A percentile compares a stretch with the other conserved stretches of the same genome.
Conservation (phyloP, 2,888 invertebrate species). For the Choristoneura rosaceana region DNA sequence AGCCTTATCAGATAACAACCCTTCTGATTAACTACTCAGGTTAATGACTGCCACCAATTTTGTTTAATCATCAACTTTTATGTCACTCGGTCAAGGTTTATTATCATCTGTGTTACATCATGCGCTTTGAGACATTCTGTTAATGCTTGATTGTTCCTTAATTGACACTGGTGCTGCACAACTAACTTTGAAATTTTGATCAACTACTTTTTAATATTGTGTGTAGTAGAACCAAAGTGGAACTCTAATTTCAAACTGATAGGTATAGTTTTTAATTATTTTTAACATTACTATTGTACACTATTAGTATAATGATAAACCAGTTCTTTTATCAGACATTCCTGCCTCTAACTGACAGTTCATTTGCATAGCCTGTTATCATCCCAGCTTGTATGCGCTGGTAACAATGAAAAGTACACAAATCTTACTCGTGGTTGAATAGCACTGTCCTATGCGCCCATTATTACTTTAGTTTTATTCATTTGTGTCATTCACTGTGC, state of each 20-base stretch:
- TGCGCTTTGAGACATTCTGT: not conserved
- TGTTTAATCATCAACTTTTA: not conserved
- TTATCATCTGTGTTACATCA: not conserved
- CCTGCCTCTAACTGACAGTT: not conserved
- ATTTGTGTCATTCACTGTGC: not conserved
- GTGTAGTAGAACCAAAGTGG: not conserved
- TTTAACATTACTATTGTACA: not conserved
- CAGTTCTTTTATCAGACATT: conserved; percentile 18
- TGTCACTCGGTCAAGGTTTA: conserved; percentile 1
- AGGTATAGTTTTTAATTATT: not conserved
- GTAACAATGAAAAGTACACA: not conserved
- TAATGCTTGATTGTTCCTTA: not conserved
- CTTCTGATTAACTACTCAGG: not conserved
- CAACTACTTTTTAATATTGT: no score
- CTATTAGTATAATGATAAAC: conserved; percentile 21
- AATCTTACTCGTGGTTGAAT: not conserved
- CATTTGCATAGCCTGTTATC: conserved; percentile 17
- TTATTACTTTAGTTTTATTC: not conserved
- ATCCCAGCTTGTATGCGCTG: not conserved
- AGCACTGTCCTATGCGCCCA: not conserved
- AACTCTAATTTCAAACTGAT: not conserved
- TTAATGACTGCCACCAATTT: not conserved
- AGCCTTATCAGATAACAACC: not conserved
- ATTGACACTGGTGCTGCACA: no score
- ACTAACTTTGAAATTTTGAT: no score